phyloP scores from a whole-genome alignment of 2,113 vertebrate genomes.

The Hemicordylus capensis region DNA sequence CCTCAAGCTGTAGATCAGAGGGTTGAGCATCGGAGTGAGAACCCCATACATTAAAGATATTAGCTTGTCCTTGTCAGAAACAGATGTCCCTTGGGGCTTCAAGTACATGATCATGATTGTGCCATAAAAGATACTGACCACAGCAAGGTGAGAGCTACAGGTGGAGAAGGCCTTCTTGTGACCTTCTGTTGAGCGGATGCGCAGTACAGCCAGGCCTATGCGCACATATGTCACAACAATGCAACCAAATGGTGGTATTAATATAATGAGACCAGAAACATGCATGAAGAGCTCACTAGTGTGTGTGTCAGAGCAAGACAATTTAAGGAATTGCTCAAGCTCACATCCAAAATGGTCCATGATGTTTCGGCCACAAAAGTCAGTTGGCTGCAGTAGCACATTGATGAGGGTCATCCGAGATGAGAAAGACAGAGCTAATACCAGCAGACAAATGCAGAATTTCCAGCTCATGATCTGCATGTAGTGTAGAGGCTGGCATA shows the following conservation, averaged over 20 bases:
- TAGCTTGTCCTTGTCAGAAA: slow-evolving; percentile 13
- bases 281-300: not conserved
- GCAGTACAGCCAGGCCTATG: slow-evolving; percentile 21
- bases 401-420: not conserved
- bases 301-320: not conserved
- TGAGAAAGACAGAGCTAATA: slow-evolving; percentile 24
- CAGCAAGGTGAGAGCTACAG: slow-evolving; percentile 31
- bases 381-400: not conserved
- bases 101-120: slow-evolving; percentile 29
- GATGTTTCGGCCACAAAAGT: not conserved
- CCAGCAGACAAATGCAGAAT: slow-evolving; percentile 38
- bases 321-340: not conserved
- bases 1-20: not conserved
- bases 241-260: slow-evolving; percentile 2
- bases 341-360: slow-evolving; percentile 17
- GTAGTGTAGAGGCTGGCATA: slow-evolving; percentile 63
- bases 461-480: slow-evolving; percentile 46
- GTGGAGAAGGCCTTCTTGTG: slow-evolving; percentile 39
- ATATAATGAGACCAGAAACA: not conserved
- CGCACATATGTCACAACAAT: slow-evolving; percentile 25
- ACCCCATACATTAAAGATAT: slow-evolving; percentile 7
- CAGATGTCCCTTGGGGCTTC: slow-evolving; percentile 3
- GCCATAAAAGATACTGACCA: slow-evolving; percentile 31
- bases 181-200: slow-evolving; percentile 1
- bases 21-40: slow-evolving; percentile 28